Conservation (phyloP, 2,797 vertebrate genomes). For the Falco cherrug region DNA sequence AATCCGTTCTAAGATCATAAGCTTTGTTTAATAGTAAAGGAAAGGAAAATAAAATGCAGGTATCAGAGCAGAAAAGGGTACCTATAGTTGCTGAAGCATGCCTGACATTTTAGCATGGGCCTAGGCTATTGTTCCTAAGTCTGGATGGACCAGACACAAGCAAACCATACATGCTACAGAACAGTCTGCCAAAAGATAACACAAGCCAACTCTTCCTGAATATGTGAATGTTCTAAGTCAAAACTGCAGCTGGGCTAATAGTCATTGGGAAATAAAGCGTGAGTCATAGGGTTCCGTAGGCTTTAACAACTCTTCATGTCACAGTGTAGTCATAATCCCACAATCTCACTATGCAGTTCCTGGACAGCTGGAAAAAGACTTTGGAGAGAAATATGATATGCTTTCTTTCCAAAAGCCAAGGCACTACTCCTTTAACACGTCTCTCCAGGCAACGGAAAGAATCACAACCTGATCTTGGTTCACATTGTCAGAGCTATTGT, state of each 20-base stretch:
- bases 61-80: neutral
- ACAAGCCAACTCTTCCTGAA: neutral
- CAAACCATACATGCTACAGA: neutral
- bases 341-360: conserved; percentile 3
- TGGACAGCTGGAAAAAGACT: conserved; percentile 40
- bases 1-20: neutral
- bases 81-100: neutral
- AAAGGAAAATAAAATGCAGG: neutral
- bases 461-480: neutral
- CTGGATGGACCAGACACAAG: conserved; percentile 1
- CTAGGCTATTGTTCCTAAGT: neutral
- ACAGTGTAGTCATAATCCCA: conserved; percentile 7
- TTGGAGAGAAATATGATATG: conserved; percentile 1
- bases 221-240: neutral
- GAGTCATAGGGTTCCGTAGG: neutral
- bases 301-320: neutral
- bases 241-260: conserved; percentile 33
- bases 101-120: neutral
- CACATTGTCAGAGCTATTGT: neutral
- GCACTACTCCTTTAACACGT: neutral
- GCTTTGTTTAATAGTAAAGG: neutral
- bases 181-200: conserved; percentile 14
- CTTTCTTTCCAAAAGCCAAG: neutral
- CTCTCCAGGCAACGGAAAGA: neutral
- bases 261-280: conserved; percentile 13